A percentile compares a stretch with the other conserved stretches of the same genome.
Evolutionary conservation across 2,797 vertebrate species (phyloP).

Genomic region (Fratercula arctica): DNA sequence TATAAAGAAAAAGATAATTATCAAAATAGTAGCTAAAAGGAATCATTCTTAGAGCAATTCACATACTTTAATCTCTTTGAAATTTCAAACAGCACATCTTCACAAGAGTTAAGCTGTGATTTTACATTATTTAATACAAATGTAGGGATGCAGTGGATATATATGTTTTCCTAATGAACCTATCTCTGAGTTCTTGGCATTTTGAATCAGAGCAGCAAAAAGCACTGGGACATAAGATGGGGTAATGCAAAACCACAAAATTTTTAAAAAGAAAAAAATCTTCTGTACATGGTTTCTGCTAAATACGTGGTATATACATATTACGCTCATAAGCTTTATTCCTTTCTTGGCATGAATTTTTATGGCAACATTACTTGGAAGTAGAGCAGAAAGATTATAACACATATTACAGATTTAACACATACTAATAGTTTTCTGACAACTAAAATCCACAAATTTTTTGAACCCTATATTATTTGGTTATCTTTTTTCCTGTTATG

Average conservation of each 20-base stretch:
- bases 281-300: background rate
- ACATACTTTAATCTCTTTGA: background rate
- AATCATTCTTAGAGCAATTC: background rate
- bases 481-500: background rate
- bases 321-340: background rate
- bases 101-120: background rate
- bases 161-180: background rate
- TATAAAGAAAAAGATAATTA: background rate
- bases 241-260: background rate
- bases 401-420: background rate
- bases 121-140: background rate
- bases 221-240: background rate
- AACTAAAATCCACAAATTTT: background rate
- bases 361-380: background rate
- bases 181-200: background rate
- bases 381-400: background rate
- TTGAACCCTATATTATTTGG: background rate
- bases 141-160: background rate
- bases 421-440: background rate
- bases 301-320: background rate
- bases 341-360: background rate
- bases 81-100: background rate
- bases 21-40: background rate
- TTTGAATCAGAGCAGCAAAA: slow-evolving; percentile 6
- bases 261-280: background rate